Conservation (phyloP, 2,888 invertebrate genomes). For the Lasioglossum morio region DNA sequence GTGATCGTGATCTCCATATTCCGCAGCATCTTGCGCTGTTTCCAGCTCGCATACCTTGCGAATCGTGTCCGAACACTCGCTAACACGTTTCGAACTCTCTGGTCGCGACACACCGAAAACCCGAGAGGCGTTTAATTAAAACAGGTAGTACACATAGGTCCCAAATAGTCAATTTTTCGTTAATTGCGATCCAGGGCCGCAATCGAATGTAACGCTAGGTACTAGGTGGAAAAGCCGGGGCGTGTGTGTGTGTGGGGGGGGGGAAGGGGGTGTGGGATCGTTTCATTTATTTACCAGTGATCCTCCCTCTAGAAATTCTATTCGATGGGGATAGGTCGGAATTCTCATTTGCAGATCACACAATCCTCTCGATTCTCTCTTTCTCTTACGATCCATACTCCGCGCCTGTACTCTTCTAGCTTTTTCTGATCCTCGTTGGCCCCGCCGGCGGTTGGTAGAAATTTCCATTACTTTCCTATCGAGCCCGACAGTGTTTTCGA, state of each 20-base stretch:
- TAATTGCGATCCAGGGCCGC: not conserved
- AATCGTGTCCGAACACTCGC: not conserved
- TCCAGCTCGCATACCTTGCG: not conserved
- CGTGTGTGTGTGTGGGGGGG: not conserved
- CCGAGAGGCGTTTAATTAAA: not conserved
- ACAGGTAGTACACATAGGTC: not conserved
- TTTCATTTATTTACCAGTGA: conserved; percentile 9
- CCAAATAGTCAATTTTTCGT: not conserved
- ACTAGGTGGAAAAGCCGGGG: not conserved
- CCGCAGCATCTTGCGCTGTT: not conserved
- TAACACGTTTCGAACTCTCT: not conserved
- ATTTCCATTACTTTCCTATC: conserved; percentile 23
- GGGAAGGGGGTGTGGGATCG: not conserved
- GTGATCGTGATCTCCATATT: conserved; percentile 18
- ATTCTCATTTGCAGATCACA: conserved; percentile 4
- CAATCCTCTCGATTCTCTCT: not conserved
- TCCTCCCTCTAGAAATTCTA: not conserved
- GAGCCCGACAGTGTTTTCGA: not conserved
- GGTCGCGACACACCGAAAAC: not conserved
- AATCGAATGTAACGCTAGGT: not conserved
- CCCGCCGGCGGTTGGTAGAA: not conserved
- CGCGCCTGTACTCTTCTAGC: not conserved
- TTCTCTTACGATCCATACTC: not conserved
- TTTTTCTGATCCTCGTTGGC: not conserved
- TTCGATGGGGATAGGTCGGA: not conserved